Evolutionary conservation across 2,113 vertebrate species (phyloP), one percentile per base, ranked within the genome.

Genomic region (Ifrita kowaldi): DNA sequence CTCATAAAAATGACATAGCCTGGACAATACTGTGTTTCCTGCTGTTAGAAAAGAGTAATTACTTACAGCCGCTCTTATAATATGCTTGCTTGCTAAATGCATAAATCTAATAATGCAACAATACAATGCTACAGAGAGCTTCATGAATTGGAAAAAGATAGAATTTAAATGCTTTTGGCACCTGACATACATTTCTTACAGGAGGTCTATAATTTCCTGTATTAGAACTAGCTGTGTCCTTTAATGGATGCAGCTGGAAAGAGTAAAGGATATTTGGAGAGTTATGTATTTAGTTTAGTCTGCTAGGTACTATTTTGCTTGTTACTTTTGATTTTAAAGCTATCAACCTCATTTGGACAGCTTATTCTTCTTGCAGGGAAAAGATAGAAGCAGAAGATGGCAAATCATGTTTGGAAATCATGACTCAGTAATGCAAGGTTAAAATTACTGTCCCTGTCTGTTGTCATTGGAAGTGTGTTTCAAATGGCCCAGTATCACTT

Each of bases 111-210:
- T 98, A 98, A 97, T 97, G 81, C 92, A 95, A 95, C 87, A 97
- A 96, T 97, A 97, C 89, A 88, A 67, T 98, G 93, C 87, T 96
- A 97, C 96, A 97, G 95, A 97, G 87, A 96, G 83, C 94, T 95
- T 97, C 96, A 96, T 95, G 96, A 98, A 97, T 98, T 97, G 95
- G 96, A 97, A 97, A 96, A 97, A 92, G 95, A 96, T 74, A 33
- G 73, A 97, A 97, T 98, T 97, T 97, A 95, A 97, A 98, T 97
- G 94, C 80, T 97, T 97, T 98, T 98, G 97, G 97, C 96, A 98
- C 95, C 96, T 97, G 97, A 94, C 91, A 95, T 71, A 89, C 64
- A 78, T 93, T 93, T 98, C 87, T 93, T 86, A 96, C 77, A 78
- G 96, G 93, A 96, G 74, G 71, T 97, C 75, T 97, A n/a, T 97